phyloP scores from a whole-genome alignment of 2,888 invertebrate species.

The Tethea ocularis region DNA sequence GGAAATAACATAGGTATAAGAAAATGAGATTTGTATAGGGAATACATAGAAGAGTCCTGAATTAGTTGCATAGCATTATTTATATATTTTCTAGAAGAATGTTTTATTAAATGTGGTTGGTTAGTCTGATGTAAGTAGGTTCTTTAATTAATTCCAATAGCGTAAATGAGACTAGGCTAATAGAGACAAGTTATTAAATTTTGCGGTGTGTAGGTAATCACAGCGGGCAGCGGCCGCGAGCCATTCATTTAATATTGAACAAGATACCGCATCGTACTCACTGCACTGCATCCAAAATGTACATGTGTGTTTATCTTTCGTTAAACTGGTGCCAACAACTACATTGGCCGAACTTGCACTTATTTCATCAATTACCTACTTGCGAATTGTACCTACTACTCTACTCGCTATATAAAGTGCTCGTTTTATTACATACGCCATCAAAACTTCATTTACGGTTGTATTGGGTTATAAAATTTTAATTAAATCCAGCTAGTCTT shows the following conservation, averaged over 20 bases:
- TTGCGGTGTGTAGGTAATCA: slow-evolving; percentile 57
- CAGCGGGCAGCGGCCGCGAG: slow-evolving; percentile 43
- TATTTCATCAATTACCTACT: slow-evolving; percentile 25
- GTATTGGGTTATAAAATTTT: slow-evolving; percentile 23
- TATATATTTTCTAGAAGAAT: background rate
- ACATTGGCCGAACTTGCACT: slow-evolving; percentile 29
- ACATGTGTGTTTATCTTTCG: slow-evolving; percentile 9
- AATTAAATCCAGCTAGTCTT: slow-evolving; percentile 28
- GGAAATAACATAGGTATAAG: background rate
- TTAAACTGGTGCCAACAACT: slow-evolving; percentile 37
- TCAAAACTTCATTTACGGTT: slow-evolving; percentile 11
- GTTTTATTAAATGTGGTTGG: background rate
- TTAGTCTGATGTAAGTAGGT: background rate
- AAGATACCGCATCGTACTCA: slow-evolving; percentile 53
- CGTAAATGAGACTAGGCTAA: slow-evolving; percentile 39
- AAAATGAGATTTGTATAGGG: background rate
- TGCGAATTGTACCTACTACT: slow-evolving; percentile 17
- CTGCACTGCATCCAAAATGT: slow-evolving; percentile 36
- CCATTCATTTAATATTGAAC: slow-evolving; percentile 70
- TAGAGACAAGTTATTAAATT: slow-evolving; percentile 52
- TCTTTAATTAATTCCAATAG: background rate
- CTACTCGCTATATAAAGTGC: slow-evolving; percentile 20
- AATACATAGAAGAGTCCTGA: background rate
- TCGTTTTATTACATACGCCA: slow-evolving; percentile 15
- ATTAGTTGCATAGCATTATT: background rate